These are phyloP conservation scores for Rhea americana DNA, from an alignment of 2,113 vertebrate species.

Conservation along the genomic window DNA sequence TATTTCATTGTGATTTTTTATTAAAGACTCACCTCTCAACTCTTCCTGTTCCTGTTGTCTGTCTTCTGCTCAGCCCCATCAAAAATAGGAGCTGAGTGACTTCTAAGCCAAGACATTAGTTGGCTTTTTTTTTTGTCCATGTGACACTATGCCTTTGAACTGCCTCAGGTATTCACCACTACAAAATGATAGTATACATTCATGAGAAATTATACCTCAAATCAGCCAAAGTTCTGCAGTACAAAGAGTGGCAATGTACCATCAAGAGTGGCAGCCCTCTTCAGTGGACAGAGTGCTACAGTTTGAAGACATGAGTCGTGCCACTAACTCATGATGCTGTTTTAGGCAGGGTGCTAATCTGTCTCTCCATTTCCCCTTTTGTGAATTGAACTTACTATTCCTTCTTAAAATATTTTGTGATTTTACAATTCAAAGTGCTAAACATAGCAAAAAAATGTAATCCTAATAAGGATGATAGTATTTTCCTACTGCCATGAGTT, in stretches of 20 bases:
- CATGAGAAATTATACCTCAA: neutral
- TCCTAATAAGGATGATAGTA: neutral
- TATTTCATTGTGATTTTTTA: neutral
- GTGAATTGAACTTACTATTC: neutral
- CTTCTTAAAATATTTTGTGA: neutral
- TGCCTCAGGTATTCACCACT: neutral
- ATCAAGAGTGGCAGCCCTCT: neutral
- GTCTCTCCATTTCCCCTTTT: neutral
- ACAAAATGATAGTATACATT: neutral
- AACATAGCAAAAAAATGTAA: neutral
- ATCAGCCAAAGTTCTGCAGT: fast-evolving
- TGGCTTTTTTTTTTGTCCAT: neutral
- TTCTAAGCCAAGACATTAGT: neutral
- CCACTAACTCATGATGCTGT: neutral
- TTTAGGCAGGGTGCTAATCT: neutral
- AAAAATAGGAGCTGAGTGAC: neutral
- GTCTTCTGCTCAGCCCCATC: neutral
- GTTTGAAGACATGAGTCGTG: neutral
- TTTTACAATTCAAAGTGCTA: neutral
- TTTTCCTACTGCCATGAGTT: neutral
- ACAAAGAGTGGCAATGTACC: neutral
- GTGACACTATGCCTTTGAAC: neutral
- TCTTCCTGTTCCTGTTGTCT: neutral
- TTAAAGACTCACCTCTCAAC: neutral
- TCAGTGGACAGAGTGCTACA: fast-evolving